These are phyloP conservation scores for Reticulitermes lucifugus DNA, from an alignment of 2,888 invertebrate species.

Conservation along the genomic window DNA sequence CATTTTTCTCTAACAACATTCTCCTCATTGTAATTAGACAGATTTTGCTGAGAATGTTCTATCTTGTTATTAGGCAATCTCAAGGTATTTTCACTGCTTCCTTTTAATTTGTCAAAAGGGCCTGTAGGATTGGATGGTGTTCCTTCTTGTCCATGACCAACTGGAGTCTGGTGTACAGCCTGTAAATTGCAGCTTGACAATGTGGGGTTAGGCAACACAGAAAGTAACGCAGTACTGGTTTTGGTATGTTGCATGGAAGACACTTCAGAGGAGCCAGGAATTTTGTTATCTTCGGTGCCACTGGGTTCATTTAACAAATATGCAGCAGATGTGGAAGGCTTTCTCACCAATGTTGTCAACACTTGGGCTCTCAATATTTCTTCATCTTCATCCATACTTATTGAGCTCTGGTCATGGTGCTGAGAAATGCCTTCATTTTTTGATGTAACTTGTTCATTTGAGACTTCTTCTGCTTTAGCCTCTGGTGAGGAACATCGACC, in stretches of 20 bases:
- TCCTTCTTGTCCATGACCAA: too few relatives aligned
- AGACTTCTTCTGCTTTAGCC: neutral
- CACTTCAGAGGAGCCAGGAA: neutral
- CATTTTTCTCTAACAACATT: neutral
- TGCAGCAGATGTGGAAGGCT: neutral
- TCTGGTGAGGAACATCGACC: neutral
- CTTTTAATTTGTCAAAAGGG: neutral
- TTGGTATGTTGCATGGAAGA: too few relatives aligned
- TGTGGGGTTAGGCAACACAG: too few relatives aligned
- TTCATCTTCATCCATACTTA: conserved; percentile 21
- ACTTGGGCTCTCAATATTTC: conserved; percentile 31
- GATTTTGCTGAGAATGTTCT: neutral
- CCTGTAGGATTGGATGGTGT: too few relatives aligned
- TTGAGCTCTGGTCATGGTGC: neutral
- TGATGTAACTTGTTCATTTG: neutral
- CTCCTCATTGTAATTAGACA: neutral
- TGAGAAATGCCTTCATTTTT: neutral
- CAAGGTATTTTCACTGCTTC: neutral
- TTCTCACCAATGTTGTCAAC: conserved; percentile 9
- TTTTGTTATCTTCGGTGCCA: neutral
- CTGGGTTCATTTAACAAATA: neutral
- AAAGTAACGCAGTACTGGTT: too few relatives aligned
- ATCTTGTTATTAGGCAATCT: neutral
- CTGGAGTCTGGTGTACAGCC: too few relatives aligned
- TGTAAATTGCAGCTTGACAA: too few relatives aligned